These are phyloP conservation scores for Brenthis daphne DNA, from an alignment of 2,888 invertebrate genomes.

Conservation along the genomic window DNA sequence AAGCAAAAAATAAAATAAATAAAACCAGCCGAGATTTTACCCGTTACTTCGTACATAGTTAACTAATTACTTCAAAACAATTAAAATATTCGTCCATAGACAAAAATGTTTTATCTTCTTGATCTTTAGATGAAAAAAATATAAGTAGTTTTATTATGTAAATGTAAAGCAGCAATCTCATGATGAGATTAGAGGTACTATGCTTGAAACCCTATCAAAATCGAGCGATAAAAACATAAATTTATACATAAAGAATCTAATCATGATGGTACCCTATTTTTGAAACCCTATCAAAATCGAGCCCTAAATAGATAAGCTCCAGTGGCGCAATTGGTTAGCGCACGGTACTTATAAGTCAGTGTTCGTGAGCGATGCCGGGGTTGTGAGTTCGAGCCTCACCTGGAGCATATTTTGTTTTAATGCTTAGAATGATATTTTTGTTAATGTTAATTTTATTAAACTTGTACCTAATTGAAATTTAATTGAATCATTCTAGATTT, in stretches of 20 bases:
- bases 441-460: no score
- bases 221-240: conserved; percentile 49
- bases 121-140: no score
- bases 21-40: no score
- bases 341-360: conserved; percentile 99
- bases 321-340: conserved; percentile 99
- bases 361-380: conserved; percentile 98
- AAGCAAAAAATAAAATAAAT: no score
- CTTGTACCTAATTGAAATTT: no score
- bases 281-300: conserved; percentile 15
- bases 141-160: conserved; percentile 70
- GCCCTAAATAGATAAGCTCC: conserved; percentile 82
- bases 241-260: conserved; percentile 60
- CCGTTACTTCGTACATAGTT: no score
- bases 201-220: conserved; percentile 2
- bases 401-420: conserved; percentile 87
- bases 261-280: not conserved
- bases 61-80: no score
- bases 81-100: no score
- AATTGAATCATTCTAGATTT: no score
- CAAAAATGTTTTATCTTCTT: no score
- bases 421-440: not conserved
- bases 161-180: not conserved
- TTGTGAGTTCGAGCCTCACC: conserved; percentile 99
- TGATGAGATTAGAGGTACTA: not conserved